Conservation (phyloP, 2,888 invertebrate species). For the Platycheirus albimanus region DNA sequence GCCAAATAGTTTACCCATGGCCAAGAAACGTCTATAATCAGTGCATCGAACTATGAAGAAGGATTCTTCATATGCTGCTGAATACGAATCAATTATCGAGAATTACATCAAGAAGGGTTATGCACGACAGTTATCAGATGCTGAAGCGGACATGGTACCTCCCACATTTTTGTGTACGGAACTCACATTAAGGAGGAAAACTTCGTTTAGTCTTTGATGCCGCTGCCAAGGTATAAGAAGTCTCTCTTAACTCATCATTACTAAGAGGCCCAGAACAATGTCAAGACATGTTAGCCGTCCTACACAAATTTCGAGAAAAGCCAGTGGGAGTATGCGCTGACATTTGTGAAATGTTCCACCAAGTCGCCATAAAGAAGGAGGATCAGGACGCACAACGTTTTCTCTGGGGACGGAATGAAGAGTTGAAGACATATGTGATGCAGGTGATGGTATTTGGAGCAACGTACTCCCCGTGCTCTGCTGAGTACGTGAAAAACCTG, state of each 20-base stretch:
- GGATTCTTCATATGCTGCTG: neutral
- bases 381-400: constrained; percentile 26
- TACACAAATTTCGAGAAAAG: constrained; percentile 23
- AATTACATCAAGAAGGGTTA: constrained; percentile 1
- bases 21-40: neutral
- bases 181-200: constrained; percentile 2
- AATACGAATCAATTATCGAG: constrained; percentile 6
- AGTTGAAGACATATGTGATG: neutral
- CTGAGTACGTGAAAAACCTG: constrained; percentile 15
- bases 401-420: constrained; percentile 8
- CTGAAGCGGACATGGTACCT: neutral
- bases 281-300: constrained; percentile 15
- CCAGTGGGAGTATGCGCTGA: no score
- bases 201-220: constrained; percentile 11
- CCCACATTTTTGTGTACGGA: neutral
- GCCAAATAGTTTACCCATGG: no score
- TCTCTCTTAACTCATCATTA: no score
- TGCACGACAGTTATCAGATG: no score
- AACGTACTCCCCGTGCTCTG: constrained; percentile 31
- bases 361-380: constrained; percentile 1
- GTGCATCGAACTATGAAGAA: neutral
- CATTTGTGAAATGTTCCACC: no score
- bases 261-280: constrained; percentile 20
- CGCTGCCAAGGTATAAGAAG: no score
- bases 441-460: constrained; percentile 42